These are phyloP conservation scores for Pocillopora grandis DNA, from an alignment of 92 coral and sea anemone species.

Conservation along the genomic window DNA sequence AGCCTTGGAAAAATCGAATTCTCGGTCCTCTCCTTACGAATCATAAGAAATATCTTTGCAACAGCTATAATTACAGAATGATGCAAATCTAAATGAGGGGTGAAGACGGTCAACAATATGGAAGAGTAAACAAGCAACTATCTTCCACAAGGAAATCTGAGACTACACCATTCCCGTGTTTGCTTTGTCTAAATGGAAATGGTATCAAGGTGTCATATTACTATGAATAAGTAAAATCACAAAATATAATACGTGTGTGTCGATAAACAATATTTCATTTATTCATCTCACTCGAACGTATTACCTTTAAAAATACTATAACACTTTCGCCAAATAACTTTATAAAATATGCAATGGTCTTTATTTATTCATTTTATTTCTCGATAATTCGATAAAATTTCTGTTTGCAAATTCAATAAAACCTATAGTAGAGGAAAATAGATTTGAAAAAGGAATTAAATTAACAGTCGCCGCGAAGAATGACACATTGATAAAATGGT, in stretches of 20 bases:
- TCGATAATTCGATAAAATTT: not conserved
- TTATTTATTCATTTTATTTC: not conserved
- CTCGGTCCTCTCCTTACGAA: too few relatives aligned
- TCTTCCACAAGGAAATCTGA: too few relatives aligned
- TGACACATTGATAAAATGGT: not conserved
- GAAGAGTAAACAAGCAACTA: too few relatives aligned
- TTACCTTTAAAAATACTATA: not conserved
- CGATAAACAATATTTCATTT: slow-evolving; percentile 1
- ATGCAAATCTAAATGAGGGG: too few relatives aligned
- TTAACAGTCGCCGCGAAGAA: not conserved
- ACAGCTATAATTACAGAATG: too few relatives aligned
- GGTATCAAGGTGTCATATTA: not conserved
- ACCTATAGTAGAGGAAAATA: too few relatives aligned
- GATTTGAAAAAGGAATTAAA: not conserved
- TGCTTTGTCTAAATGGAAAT: not conserved
- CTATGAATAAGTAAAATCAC: not conserved
- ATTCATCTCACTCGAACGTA: not conserved
- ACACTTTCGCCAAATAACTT: not conserved
- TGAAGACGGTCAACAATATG: too few relatives aligned
- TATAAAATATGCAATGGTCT: slow-evolving; percentile 12
- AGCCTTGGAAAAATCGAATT: too few relatives aligned
- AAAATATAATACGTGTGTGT: not conserved
- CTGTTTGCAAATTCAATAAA: not conserved
- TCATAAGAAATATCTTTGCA: too few relatives aligned
- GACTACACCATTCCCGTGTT: too few relatives aligned